Evolutionary conservation across 1,140 invertebrate species (phyloP), one percentile per base, ranked within the genome.

Genomic region (Aphelinus atriplicis): DNA sequence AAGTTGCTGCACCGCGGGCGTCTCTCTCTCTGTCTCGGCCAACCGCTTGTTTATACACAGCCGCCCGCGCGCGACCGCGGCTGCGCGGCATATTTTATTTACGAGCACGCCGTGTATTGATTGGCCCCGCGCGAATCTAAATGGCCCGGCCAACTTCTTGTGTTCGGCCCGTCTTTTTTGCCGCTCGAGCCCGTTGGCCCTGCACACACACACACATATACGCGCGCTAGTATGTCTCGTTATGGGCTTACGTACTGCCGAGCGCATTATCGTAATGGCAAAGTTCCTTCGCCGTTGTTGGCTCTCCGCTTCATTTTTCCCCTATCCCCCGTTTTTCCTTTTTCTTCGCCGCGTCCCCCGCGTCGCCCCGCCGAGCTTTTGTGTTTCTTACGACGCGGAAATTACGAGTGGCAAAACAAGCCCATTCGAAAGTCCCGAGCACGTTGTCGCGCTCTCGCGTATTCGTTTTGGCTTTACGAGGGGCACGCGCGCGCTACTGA

Each of bases 51-150:
- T 67, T 67, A 67, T 67, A 65, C 63, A 51, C 43, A 42, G 6
- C 48, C 26, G 63, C 63, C 50, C 48, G 4, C 43, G 63, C 50
- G 26, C 63, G 51, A 56, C 55, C 42, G 65, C 48, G 10, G 5
- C 10, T 6, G 42, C 42, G n/a, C 50, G 51, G 26, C 26, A 71
- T 71, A 71, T 71, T 71, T 71, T 71, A 71, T 71, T 71, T 71
- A 71, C 63, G 60, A 71, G 69, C 10, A 5, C 47, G 50, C 43
- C 42, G 26, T 2, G 26, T 61, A 69, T 69, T 61, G 67, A 69
- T 69, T 69, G 67, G 56, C 48, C 57, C 7, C n/a, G 3, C 10
- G 43, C 63, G n/a, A 51, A 10, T 65, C 63, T 65, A 65, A 65
- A 65, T 51, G 63, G 5, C 46, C 7, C 26, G 10, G 3, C 10